Evolutionary conservation across 2,113 vertebrate species (phyloP).

Genomic region (Galbula dea): DNA sequence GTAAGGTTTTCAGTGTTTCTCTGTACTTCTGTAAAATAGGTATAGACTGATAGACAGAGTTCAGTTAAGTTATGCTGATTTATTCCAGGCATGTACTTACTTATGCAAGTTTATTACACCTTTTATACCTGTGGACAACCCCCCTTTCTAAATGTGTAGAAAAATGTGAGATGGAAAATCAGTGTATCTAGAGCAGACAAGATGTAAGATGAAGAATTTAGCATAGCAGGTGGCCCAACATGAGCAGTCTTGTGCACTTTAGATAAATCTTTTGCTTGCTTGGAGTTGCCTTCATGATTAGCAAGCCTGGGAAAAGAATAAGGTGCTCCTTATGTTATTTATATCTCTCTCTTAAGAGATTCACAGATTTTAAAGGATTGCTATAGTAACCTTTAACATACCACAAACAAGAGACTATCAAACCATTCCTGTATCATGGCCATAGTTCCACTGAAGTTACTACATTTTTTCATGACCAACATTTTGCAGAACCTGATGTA

Average conservation of each 20-base stretch:
- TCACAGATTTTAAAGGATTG: not conserved
- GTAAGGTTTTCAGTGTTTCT: not conserved
- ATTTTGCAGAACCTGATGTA: not conserved
- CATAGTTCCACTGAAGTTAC: not conserved
- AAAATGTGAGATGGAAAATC: not conserved
- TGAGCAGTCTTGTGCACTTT: not conserved
- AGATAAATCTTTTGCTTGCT: not conserved
- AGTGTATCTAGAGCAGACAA: not conserved
- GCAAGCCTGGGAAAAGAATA: not conserved
- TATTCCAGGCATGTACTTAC: not conserved
- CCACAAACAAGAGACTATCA: not conserved
- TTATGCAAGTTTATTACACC: not conserved
- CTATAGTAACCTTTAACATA: not conserved
- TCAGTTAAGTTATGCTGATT: not conserved
- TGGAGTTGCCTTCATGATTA: not conserved
- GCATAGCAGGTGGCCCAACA: not conserved
- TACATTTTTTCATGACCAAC: not conserved
- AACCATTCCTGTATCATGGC: not conserved
- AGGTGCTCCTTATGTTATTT: not conserved
- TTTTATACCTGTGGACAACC: not conserved
- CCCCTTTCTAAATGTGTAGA: not conserved
- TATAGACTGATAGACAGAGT: not conserved
- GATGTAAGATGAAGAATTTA: not conserved
- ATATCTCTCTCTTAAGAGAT: not conserved
- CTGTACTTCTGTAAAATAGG: not conserved